Evolutionary conservation across 1,140 invertebrate genomes (phyloP).

Genomic region (Tribolium castaneum): DNA sequence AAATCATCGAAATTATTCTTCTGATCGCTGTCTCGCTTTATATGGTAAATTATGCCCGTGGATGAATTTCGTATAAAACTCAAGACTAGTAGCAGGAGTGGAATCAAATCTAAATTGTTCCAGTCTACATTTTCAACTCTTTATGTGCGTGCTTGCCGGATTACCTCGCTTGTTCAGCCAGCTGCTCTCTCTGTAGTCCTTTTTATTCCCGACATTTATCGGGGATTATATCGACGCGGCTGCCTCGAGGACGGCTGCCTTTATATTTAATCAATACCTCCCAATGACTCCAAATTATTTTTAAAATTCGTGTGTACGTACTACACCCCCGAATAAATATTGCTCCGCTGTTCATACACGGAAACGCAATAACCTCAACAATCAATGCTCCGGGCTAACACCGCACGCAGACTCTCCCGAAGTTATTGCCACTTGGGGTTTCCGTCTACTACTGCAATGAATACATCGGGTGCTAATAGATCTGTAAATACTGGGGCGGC

Average conservation of each 20-base stretch:
- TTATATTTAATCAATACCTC: slow-evolving; percentile 31
- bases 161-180: slow-evolving; percentile 31
- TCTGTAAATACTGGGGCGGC: slow-evolving; percentile 40
- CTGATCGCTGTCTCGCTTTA: slow-evolving; percentile 38
- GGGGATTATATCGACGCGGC: slow-evolving; percentile 39
- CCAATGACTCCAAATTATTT: slow-evolving; percentile 7
- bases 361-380: slow-evolving; percentile 43
- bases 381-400: slow-evolving; percentile 25
- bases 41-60: slow-evolving; percentile 43
- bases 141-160: slow-evolving; percentile 34
- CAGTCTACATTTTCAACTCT: slow-evolving; percentile 45
- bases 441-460: slow-evolving; percentile 39
- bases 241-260: slow-evolving; percentile 13
- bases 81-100: slow-evolving; percentile 38
- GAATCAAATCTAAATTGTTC: slow-evolving; percentile 42
- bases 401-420: not conserved
- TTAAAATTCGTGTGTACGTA: not conserved
- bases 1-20: slow-evolving; percentile 52
- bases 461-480: slow-evolving; percentile 45
- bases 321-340: slow-evolving; percentile 26
- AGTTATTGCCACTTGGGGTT: slow-evolving; percentile 45
- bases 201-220: slow-evolving; percentile 38
- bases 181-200: slow-evolving; percentile 38
- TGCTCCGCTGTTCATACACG: slow-evolving; percentile 30
- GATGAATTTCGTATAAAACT: slow-evolving; percentile 36